phyloP scores from a whole-genome alignment of 2,888 invertebrate species.

The Cistogaster globosa region DNA sequence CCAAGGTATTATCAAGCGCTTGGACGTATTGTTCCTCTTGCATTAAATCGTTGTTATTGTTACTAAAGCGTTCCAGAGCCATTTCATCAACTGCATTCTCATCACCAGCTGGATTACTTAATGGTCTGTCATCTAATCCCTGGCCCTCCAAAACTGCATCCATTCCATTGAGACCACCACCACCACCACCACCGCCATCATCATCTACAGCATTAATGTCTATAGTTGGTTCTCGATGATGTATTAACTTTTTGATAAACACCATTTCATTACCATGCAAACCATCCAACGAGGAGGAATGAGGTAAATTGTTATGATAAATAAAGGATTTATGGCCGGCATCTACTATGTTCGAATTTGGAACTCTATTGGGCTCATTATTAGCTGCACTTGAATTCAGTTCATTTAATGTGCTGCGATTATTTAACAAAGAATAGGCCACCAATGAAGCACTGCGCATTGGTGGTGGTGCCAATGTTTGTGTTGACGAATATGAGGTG shows the following conservation, averaged over 20 bases:
- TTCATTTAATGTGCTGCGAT: constrained; percentile 57
- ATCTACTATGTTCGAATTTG: constrained; percentile 58
- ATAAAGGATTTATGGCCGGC: constrained; percentile 51
- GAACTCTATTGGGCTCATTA: constrained; percentile 32
- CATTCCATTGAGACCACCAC: constrained; percentile 26
- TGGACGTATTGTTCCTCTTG: constrained; percentile 79
- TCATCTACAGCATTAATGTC: constrained; percentile 78
- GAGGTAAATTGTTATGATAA: constrained; percentile 56
- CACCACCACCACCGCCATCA: constrained; percentile 74
- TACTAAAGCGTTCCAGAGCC: constrained; percentile 75
- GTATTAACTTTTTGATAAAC: constrained; percentile 70
- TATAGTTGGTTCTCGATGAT: constrained; percentile 79
- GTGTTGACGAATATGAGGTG: constrained; percentile 83
- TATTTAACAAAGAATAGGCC: constrained; percentile 64
- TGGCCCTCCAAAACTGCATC: constrained; percentile 24
- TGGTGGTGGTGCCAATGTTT: constrained; percentile 77
- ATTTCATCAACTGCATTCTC: constrained; percentile 69
- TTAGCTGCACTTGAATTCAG: constrained; percentile 49
- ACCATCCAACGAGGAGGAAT: constrained; percentile 42
- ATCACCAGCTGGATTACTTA: constrained; percentile 31
- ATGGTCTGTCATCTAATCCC: constrained; percentile 27
- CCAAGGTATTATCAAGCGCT: constrained; percentile 76
- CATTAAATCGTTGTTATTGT: constrained; percentile 73
- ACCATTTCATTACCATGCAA: constrained; percentile 61
- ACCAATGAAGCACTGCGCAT: constrained; percentile 73